These are phyloP conservation scores for Melanchra persicariae DNA, from an alignment of 2,888 invertebrate genomes.

Conservation along the genomic window DNA sequence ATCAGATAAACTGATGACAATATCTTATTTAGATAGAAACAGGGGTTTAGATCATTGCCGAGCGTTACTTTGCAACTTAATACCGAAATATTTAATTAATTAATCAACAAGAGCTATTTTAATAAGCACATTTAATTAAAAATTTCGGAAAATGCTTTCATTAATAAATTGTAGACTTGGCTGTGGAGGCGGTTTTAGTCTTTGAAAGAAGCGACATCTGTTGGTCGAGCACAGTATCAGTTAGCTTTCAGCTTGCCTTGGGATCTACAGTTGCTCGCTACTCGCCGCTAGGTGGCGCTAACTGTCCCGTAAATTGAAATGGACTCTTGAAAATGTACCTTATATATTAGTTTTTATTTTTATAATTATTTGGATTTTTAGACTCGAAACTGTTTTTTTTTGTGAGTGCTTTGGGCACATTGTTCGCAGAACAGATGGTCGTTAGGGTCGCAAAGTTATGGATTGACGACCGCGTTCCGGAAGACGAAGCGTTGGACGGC, in stretches of 20 bases:
- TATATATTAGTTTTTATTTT: no score
- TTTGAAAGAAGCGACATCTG: conserved; percentile 58
- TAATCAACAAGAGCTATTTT: no score
- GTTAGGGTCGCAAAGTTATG: no score
- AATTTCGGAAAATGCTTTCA: rapidly evolving
- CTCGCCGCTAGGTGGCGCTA: conserved; percentile 59
- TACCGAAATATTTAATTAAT: neutral
- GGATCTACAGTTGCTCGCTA: conserved; percentile 21
- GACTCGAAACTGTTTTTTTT: no score
- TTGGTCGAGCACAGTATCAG: neutral
- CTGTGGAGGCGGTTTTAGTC: neutral
- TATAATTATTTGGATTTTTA: no score
- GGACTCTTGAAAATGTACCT: no score
- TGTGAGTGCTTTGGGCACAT: no score
- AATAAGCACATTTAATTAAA: neutral
- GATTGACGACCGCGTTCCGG: no score
- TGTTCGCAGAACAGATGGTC: no score
- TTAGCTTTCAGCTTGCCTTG: neutral
- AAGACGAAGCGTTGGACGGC: no score
- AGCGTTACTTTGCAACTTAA: neutral
- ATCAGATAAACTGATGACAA: neutral
- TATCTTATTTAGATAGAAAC: conserved; percentile 7
- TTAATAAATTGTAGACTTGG: neutral
- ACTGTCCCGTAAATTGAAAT: conserved; percentile 10
- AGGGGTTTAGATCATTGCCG: neutral